Base-by-base conservation (phyloP, 2,888 invertebrate species). In the Morpho helenor region DNA sequence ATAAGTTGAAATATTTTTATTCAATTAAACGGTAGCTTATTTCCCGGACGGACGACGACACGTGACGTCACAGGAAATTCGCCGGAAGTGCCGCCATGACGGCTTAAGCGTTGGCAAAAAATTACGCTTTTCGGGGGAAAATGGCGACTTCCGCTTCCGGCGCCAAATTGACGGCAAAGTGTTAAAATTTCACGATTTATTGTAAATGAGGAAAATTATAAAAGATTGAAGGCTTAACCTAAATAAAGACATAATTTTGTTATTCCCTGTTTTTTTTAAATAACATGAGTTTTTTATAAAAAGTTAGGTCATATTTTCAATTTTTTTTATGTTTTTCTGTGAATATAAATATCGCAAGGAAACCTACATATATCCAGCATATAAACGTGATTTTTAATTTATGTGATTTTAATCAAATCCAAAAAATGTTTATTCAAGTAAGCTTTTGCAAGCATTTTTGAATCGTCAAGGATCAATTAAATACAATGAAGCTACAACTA, bases 121-220 rank as follows among this genome's bases (percentile, higher is more conserved):
- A 84, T 84, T 82, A 84, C 79, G 80, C 80, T 81, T 85, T 87
- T 86, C 77, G 80, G 76, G 78, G 84, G 83, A 86, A 84, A 85
- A 81, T 79, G 76, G 74, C 76, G 75, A 75, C 76, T 77, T 87
- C 87, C 87, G 76, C 40, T 76, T 79, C 79, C 77, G 74, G 71
- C 64, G 68, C 56, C 61, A 60, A 65, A 65, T 58, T 63, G 64
- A 64, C 60, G 60, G 49, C 59, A 57, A 56, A 64, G 62, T 58
- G 62, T 63, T 63, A 48, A 63, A 63, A 59, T 61, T 50, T 49
- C 51, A 59, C 59, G 56, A 61, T 63, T 63, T 59, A 61, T 63
- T 42, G 46, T 50, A 42, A 43, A 56, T 39, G 39, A 7, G 9
- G 8, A 8, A 45, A 31, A 31, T 16, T 16, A n/a, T 16, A 45